A percentile compares a stretch with the other conserved stretches of the same genome.
These are phyloP conservation scores for Enteromius afrohamiltoni DNA, from an alignment of 2,797 vertebrate species.

Conservation along the genomic window DNA sequence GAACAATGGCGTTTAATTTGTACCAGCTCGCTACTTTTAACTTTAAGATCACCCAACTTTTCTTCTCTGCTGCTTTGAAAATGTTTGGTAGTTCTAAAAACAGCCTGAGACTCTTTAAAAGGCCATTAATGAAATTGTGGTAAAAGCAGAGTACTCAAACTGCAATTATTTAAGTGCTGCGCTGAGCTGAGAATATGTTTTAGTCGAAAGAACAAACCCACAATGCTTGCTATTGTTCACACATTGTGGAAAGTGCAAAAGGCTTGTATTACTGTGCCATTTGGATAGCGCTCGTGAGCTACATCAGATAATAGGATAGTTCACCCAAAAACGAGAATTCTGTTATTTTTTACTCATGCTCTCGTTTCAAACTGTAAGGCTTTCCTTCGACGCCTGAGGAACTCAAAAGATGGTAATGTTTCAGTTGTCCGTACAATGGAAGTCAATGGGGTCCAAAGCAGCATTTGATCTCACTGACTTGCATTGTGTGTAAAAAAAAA, in stretches of 20 bases:
- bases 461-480: background rate
- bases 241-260: conserved; percentile 15
- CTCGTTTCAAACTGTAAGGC: background rate
- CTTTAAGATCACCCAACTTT: conserved; percentile 16
- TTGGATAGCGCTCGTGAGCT: background rate
- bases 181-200: conserved; percentile 29
- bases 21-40: conserved; percentile 27
- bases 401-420: background rate
- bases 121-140: conserved; percentile 6
- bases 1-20: conserved; percentile 24
- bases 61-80: background rate
- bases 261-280: conserved; percentile 16
- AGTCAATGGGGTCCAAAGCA: background rate
- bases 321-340: background rate
- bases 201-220: conserved; percentile 8
- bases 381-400: background rate
- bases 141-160: background rate
- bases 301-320: background rate
- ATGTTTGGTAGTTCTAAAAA: background rate
- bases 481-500: background rate
- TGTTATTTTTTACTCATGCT: background rate
- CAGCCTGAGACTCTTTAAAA: conserved; percentile 6
- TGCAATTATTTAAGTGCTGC: conserved; percentile 28
- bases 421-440: background rate
- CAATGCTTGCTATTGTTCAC: conserved; percentile 15